Percentiles rank a stretch among this genome's conserved stretches.
These are phyloP conservation scores for Mythimna pallens DNA, from an alignment of 2,888 invertebrate genomes.

Conservation along the genomic window DNA sequence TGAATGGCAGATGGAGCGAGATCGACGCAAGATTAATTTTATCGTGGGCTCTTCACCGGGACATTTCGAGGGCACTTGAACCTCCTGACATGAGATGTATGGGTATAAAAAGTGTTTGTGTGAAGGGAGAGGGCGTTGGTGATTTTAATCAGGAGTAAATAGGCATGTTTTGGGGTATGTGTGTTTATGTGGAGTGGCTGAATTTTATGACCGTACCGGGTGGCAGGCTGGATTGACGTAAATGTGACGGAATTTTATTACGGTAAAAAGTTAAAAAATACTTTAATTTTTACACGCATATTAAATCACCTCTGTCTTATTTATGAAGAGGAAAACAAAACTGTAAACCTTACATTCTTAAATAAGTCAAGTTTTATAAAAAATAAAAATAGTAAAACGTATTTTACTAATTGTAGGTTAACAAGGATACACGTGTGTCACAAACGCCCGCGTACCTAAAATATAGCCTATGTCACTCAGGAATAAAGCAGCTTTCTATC, in stretches of 20 bases:
- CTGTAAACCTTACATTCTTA: neutral
- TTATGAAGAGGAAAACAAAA: neutral
- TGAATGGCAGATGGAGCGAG: conserved; percentile 50
- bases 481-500: no score
- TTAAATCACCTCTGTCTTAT: neutral
- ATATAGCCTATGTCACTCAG: no score
- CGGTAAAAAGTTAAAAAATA: neutral
- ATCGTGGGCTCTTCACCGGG: conserved; percentile 50
- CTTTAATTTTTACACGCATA: neutral
- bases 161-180: conserved; percentile 33
- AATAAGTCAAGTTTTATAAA: neutral
- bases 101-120: conserved; percentile 61
- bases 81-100: conserved; percentile 57
- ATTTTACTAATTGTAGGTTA: no score
- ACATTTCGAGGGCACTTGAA: conserved; percentile 55
- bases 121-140: conserved; percentile 50
- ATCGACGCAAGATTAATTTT: conserved; percentile 66
- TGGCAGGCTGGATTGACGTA: neutral
- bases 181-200: conserved; percentile 8
- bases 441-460: no score
- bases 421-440: no score
- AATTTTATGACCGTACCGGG: conserved; percentile 27
- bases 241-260: conserved; percentile 13
- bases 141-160: conserved; percentile 60
- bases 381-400: neutral